Percentiles rank a stretch among this genome's conserved stretches.
Conservation (phyloP, 2,888 invertebrate genomes). For the Prionchulus punctatus region DNA sequence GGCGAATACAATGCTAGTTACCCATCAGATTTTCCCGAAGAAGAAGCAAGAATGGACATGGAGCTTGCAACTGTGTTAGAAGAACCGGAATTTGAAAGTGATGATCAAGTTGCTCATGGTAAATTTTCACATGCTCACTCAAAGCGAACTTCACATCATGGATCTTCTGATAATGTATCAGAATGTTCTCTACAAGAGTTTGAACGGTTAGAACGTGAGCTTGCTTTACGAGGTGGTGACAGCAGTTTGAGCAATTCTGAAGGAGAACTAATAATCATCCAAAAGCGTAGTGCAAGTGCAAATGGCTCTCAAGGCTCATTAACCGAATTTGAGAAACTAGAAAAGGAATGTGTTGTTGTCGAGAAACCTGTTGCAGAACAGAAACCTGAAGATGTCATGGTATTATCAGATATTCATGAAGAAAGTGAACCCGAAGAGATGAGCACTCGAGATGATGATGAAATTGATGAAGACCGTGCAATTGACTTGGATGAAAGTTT, state of each 20-base stretch:
- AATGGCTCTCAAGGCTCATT: slow-evolving; percentile 1
- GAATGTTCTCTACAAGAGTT: slow-evolving; percentile 19
- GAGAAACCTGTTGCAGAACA: slow-evolving; percentile 10
- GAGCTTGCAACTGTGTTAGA: slow-evolving; percentile 23
- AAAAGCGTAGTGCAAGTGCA: neutral
- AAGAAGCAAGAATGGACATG: neutral
- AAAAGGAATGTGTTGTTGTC: slow-evolving; percentile 19
- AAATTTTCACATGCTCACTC: neutral
- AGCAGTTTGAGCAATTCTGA: slow-evolving; percentile 21
- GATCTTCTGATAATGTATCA: slow-evolving; percentile 13
- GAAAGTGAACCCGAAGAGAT: slow-evolving; percentile 29
- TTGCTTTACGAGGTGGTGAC: slow-evolving; percentile 19
- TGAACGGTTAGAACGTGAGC: slow-evolving; percentile 25
- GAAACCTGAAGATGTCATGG: slow-evolving; percentile 23
- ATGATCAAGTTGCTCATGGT: neutral
- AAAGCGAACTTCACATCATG: neutral
- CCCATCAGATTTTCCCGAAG: neutral
- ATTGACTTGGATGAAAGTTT: no score
- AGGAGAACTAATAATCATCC: slow-evolving; percentile 18
- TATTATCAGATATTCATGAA: slow-evolving; percentile 27
- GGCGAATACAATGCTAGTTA: no score
- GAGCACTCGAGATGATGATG: no score
- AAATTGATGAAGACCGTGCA: no score
- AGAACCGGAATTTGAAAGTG: slow-evolving; percentile 17
- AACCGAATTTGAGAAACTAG: slow-evolving; percentile 22